Evolutionary conservation across 2,797 vertebrate species (phyloP).

Genomic region (Xiphorhynchus erythropygius): DNA sequence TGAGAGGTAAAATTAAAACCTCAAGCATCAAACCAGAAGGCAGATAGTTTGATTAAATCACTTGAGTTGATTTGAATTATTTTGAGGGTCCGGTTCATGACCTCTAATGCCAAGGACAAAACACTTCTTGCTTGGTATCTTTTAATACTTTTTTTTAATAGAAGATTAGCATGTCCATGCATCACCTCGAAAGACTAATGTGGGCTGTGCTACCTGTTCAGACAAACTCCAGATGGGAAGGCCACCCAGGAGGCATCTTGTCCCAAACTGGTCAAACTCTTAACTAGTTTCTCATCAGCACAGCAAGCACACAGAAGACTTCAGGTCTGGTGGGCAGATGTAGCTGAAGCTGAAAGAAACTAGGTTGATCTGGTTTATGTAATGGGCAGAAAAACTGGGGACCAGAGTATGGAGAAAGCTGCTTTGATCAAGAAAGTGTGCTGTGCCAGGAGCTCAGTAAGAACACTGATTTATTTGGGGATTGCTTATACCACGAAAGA

Average conservation of each 20-base stretch:
- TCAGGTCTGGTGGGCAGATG: conserved; percentile 60
- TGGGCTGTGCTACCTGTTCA: conserved; percentile 52
- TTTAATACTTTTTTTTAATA: background rate
- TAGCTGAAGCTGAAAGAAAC: conserved; percentile 32
- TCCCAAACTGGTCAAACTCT: background rate
- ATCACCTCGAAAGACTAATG: conserved; percentile 8
- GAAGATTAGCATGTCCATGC: conserved; percentile 21
- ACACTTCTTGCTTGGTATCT: background rate
- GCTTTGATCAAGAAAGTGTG: background rate
- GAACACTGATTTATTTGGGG: conserved; percentile 30
- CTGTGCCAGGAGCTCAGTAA: conserved; percentile 23
- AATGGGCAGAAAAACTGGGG: background rate
- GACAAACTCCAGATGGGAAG: conserved; percentile 44
- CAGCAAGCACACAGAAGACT: background rate
- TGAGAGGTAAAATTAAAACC: conserved; percentile 9
- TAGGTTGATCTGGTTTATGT: conserved; percentile 49
- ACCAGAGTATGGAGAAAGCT: background rate
- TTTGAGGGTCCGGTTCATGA: background rate
- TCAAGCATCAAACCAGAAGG: background rate
- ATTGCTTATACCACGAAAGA: conserved; percentile 23
- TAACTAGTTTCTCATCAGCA: conserved; percentile 31
- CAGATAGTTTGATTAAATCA: conserved; percentile 45
- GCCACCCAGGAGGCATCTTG: conserved; percentile 47
- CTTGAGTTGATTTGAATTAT: conserved; percentile 28
- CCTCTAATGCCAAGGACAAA: conserved; percentile 8